Base-by-base conservation (phyloP, 2,113 vertebrate genomes). In the Eclectus roratus region DNA sequence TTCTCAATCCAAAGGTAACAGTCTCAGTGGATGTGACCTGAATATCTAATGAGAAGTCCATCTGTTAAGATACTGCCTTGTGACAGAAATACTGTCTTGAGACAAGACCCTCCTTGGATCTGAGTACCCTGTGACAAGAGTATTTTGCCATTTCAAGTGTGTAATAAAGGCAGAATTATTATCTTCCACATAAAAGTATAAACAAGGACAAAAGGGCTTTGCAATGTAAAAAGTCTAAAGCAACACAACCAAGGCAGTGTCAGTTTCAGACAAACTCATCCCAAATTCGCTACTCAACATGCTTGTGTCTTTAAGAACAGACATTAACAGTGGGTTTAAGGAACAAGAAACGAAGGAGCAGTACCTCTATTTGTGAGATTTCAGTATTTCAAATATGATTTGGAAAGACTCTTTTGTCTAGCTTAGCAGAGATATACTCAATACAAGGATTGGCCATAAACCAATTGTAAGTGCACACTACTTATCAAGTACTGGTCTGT, bases 61-160 rank as follows among this genome's bases (percentile, higher is more conserved):
- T 89, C 80, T 80, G 71, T 58, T 86, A 49, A 71, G 52, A 92
- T 71, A 66, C 25, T 82, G 58, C 77, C 55, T 46, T 60, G 35
- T 69, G 78, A 74, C 66, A 95, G 64, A 78, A 86, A 89, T 28
- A 35, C 21, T 46, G 10, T 49, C 61, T 35, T 60, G 47, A 49
- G 76, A 80, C 77, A 90, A 84, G 77, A 91, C n/a, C n/a, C 55
- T 68, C 37, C 52, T 76, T 73, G 24, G 28, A 70, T 52, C 37
- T 3, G 71, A 74, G 70, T n/a, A 25, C 23, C 58, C 70, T 35
- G 6, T 68, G 76, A 91, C 80, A 93, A 93, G 69, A 85, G 27
- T 81, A 77, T 94, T 93, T 85, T 95, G 76, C 94, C 82, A 66
- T 78, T 94, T 95, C 85, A 85, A 83, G 79, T 63, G 17, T 33